Conservation (phyloP, 2,113 vertebrate genomes). For the Callithrix jacchus region DNA sequence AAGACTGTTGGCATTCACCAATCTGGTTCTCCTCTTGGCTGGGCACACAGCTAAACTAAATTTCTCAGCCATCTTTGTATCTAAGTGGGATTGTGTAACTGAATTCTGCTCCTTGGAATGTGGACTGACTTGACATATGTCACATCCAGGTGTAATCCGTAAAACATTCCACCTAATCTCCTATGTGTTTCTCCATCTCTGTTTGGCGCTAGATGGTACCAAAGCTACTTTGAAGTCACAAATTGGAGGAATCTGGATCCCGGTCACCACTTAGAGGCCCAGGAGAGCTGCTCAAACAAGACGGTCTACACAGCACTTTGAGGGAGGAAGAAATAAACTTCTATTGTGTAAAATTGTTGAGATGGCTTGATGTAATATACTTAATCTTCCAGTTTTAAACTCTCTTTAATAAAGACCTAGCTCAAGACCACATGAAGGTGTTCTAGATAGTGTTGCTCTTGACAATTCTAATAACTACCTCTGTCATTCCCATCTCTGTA, state of each 20-base stretch:
- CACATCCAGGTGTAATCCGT: not conserved
- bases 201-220: not conserved
- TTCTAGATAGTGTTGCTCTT: not conserved
- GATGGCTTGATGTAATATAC: not conserved
- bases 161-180: not conserved
- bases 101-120: not conserved
- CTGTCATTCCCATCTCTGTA: not conserved
- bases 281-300: not conserved
- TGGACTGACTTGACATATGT: not conserved
- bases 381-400: not conserved
- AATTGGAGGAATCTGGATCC: not conserved
- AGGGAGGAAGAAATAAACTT: not conserved
- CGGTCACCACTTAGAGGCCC: not conserved
- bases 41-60: not conserved
- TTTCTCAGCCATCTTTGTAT: not conserved
- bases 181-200: not conserved
- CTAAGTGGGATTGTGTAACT: not conserved
- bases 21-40: not conserved
- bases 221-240: not conserved
- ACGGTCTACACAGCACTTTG: not conserved
- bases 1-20: not conserved
- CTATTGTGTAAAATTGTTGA: not conserved
- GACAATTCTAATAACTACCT: not conserved
- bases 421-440: not conserved
- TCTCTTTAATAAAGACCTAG: not conserved